Evolutionary conservation across 1,140 invertebrate genomes (phyloP).

Genomic region (Zaprionus vittiger): DNA sequence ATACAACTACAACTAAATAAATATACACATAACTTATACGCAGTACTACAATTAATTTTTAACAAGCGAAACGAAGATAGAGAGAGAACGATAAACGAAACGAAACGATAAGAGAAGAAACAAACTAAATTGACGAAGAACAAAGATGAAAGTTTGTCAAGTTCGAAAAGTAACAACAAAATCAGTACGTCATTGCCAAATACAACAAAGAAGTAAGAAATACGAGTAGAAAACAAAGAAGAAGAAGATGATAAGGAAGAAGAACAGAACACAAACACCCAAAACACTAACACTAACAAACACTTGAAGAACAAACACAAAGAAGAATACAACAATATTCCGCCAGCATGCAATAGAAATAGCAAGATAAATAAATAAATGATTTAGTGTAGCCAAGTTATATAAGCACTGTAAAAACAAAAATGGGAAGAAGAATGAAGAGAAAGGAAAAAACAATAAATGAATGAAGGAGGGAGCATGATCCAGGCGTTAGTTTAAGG

Average conservation of each 20-base stretch:
- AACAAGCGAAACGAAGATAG: constrained; percentile 29
- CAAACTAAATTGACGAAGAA: constrained; percentile 5
- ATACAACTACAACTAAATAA: constrained; percentile 52
- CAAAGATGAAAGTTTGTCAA: constrained; percentile 9
- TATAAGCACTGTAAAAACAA: constrained; percentile 65
- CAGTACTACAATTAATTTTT: constrained; percentile 69
- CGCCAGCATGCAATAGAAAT: constrained; percentile 41
- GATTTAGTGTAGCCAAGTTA: constrained; percentile 56
- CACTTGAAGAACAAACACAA: constrained; percentile 13
- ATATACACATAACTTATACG: constrained; percentile 72
- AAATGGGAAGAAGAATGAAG: neutral
- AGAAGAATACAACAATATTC: constrained; percentile 48
- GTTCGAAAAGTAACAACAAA: constrained; percentile 59
- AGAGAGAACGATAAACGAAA: constrained; percentile 1
- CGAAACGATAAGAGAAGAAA: neutral
- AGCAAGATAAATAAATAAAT: constrained; percentile 25
- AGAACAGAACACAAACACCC: constrained; percentile 26
- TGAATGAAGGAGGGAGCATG: constrained; percentile 6
- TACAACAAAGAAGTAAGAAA: constrained; percentile 30
- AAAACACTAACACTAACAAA: constrained; percentile 3
- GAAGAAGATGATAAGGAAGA: no score
- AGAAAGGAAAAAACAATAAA: constrained; percentile 14
- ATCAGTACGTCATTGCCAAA: constrained; percentile 79
- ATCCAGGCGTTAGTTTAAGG: constrained; percentile 53
- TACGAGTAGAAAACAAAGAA: constrained; percentile 26